Conservation (phyloP, 2,797 vertebrate species). For the Vireo griseus region DNA sequence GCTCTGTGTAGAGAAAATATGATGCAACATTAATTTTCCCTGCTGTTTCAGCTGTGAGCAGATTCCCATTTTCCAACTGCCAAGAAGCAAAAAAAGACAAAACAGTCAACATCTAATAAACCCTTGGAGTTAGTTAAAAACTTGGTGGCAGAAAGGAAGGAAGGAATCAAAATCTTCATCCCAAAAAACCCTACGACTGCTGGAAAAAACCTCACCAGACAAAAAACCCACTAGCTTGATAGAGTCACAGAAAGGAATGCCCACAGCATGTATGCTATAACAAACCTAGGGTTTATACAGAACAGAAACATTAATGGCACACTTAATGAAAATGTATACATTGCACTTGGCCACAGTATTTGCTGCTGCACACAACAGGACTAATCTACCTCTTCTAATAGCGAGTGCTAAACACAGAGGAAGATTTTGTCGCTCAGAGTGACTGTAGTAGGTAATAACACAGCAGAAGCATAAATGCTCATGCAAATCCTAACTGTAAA, state of each 20-base stretch:
- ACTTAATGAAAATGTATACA: not conserved
- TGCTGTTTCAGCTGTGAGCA: not conserved
- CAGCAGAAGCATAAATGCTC: not conserved
- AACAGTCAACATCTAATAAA: not conserved
- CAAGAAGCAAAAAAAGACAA: not conserved
- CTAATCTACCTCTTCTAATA: not conserved
- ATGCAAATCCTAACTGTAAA: not conserved
- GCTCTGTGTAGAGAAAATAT: not conserved
- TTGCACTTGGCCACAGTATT: not conserved
- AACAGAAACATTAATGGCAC: not conserved
- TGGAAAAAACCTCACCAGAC: not conserved
- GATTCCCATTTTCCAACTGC: not conserved
- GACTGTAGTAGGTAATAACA: not conserved
- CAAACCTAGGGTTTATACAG: not conserved
- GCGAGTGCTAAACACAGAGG: not conserved
- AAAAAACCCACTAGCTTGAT: not conserved
- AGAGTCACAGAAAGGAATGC: not conserved
- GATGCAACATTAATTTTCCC: not conserved
- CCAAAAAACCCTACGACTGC: not conserved
- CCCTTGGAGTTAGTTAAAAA: not conserved
- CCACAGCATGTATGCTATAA: not conserved
- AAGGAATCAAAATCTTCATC: not conserved
- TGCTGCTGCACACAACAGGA: not conserved
- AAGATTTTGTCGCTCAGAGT: not conserved
- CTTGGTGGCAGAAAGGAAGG: not conserved